Evolutionary conservation across 2,797 vertebrate species (phyloP), one percentile per base, ranked within the genome.

Genomic region (Borostomias antarcticus): DNA sequence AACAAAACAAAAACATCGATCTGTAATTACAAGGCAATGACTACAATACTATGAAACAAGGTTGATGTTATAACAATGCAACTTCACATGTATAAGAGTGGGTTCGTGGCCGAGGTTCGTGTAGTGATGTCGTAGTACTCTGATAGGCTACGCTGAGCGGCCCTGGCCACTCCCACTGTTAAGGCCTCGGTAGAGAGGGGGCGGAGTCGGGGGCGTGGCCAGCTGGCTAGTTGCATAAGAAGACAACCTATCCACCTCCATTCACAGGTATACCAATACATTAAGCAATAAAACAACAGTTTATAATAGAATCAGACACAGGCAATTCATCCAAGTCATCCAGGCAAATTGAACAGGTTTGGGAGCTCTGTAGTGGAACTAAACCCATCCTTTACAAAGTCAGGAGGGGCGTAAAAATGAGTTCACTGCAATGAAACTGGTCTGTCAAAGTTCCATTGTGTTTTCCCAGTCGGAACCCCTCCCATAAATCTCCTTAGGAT

Each of bases 211-310:
- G 54, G 58, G 69, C 59, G 51, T 15, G 33, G 61, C 57, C 53
- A 40, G 37, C 56, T 68, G 76, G 59, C 72, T 69, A 69, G 74
- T 82, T 82, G 80, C 82, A 84, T 81, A 74, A 69, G 58, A 74
- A 70, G 62, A 53, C 63, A 72, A 15, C 7, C 11, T 15, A 30
- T n/a, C n/a, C 21, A 40, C 3, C 70, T 73, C 74, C 54, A 51
- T 51, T 43, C 23, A 68, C 32, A 51, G 30, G 47, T 67, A 69
- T 45, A 62, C 66, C 58, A 56, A 74, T 63, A 62, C 72, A 66
- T 7, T 8, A 56, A 25, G 50, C 23, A 26, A 61, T 48, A 35
- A 59, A 66, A 56, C 28, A 19, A 32, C 37, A 47, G 19, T 2
- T 62, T 56, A 19, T 58, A n/a, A 63, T 58, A 25, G 37, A 40